Percentiles rank a stretch among this genome's conserved stretches.
Evolutionary conservation across 2,797 vertebrate species (phyloP).

Genomic region (Gobio occitaniae): DNA sequence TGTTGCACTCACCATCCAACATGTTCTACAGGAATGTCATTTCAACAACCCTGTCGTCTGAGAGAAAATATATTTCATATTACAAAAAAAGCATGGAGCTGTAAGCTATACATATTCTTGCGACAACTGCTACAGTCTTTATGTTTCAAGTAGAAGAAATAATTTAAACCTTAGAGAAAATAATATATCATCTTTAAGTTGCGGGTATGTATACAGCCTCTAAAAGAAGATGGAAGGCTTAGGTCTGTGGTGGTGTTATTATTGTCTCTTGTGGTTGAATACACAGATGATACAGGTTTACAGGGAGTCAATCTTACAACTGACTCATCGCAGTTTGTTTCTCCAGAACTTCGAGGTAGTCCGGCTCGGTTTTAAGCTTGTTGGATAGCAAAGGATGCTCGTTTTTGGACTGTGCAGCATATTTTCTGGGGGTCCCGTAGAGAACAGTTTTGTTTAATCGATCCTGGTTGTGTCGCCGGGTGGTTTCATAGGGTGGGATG

Average conservation of each 20-base stretch:
- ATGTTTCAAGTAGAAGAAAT: slow-evolving; percentile 76
- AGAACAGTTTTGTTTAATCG: slow-evolving; percentile 93
- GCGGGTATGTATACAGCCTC: slow-evolving; percentile 75
- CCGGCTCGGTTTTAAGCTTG: slow-evolving; percentile 94
- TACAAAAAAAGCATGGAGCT: slow-evolving; percentile 72
- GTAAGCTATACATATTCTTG: slow-evolving; percentile 74
- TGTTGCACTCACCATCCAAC: slow-evolving; percentile 82
- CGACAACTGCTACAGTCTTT: slow-evolving; percentile 73
- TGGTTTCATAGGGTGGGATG: slow-evolving; percentile 86
- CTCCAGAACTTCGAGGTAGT: slow-evolving; percentile 99
- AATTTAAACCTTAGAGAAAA: slow-evolving; percentile 78
- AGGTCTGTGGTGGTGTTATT: slow-evolving; percentile 48
- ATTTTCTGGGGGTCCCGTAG: slow-evolving; percentile 96
- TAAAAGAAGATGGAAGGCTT: slow-evolving; percentile 67
- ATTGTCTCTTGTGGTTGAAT: slow-evolving; percentile 48
- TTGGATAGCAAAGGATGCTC: slow-evolving; percentile 91
- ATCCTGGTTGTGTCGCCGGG: slow-evolving; percentile 91
- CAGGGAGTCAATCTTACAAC: slow-evolving; percentile 82
- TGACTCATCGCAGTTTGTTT: slow-evolving; percentile 99
- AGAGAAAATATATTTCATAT: slow-evolving; percentile 71
- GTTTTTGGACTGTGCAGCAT: slow-evolving; percentile 86
- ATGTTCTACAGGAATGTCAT: slow-evolving; percentile 88
- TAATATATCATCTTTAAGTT: slow-evolving; percentile 75
- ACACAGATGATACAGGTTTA: slow-evolving; percentile 61
- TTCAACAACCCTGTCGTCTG: slow-evolving; percentile 64